A percentile compares a stretch with the other conserved stretches of the same genome.
Conservation (phyloP, 2,113 vertebrate species). For the Halcyon malimbica region DNA sequence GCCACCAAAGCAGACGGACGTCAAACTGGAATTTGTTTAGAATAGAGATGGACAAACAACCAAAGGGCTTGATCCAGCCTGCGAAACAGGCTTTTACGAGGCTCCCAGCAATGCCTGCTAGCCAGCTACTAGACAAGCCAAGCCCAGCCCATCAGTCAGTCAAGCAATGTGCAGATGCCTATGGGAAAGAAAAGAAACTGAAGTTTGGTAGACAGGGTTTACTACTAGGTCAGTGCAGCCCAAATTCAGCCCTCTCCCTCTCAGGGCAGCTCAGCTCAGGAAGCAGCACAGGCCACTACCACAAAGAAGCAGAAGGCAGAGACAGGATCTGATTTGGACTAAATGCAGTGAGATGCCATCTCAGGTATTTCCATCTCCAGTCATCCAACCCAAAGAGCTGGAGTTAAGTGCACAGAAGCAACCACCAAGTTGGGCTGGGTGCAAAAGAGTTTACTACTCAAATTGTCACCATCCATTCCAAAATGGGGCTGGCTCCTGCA, state of each 20-base stretch:
- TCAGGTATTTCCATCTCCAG: not conserved
- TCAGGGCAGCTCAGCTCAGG: not conserved
- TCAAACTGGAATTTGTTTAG: conserved; percentile 15
- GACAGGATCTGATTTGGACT: not conserved
- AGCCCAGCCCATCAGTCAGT: not conserved
- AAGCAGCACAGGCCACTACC: not conserved
- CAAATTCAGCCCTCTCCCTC: not conserved
- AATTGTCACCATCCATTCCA: not conserved
- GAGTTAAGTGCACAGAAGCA: not conserved
- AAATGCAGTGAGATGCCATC: not conserved
- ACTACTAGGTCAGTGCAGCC: not conserved
- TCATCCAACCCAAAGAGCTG: not conserved
- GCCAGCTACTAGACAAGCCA: not conserved
- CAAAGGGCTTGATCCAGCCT: not conserved
- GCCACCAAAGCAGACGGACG: not conserved
- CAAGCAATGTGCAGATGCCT: not conserved
- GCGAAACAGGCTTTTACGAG: conserved; percentile 28
- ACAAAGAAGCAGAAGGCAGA: not conserved
- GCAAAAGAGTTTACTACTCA: not conserved
- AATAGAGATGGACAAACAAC: conserved; percentile 1
- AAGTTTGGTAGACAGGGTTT: not conserved
- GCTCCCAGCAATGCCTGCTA: not conserved
- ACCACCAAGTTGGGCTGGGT: not conserved
- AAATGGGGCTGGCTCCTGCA: not conserved
- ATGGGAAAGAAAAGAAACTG: not conserved